Evolutionary conservation across 64 coral and sea anemone genomes (phyloP).

Genomic region (Porites lutea): DNA sequence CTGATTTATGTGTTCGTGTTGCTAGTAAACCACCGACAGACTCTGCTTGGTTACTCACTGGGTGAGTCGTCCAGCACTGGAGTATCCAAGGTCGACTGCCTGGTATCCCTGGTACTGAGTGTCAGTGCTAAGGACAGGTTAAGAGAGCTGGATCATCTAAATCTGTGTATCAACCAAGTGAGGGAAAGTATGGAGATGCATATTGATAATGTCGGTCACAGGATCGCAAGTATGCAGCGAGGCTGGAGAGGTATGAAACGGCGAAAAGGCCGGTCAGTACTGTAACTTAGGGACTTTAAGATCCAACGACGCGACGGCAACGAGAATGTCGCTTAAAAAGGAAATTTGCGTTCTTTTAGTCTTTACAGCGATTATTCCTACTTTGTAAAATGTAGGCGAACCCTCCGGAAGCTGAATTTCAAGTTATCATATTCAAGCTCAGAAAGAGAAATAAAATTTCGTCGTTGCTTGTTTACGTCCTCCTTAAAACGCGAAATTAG

Average conservation of each 20-base stretch:
- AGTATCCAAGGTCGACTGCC: conserved; percentile 67
- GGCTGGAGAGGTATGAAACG: conserved; percentile 51
- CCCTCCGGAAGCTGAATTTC: too few relatives aligned
- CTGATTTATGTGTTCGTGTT: not conserved
- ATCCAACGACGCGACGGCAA: not conserved
- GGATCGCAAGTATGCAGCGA: conserved; percentile 51
- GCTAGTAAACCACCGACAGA: conserved; percentile 46
- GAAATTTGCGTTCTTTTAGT: too few relatives aligned
- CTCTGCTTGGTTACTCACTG: conserved; percentile 69
- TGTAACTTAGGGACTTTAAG: not conserved
- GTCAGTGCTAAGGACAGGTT: conserved; percentile 55
- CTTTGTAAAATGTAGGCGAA: too few relatives aligned
- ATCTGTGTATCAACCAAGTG: conserved; percentile 33
- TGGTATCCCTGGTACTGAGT: conserved; percentile 75
- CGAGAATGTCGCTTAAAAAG: too few relatives aligned
- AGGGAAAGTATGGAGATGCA: conserved; percentile 37
- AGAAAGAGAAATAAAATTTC: too few relatives aligned
- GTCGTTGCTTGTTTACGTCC: too few relatives aligned
- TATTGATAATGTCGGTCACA: conserved; percentile 63
- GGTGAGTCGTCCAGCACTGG: conserved; percentile 37
- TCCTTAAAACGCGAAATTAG: too few relatives aligned
- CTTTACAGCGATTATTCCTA: too few relatives aligned
- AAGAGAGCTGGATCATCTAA: conserved; percentile 46
- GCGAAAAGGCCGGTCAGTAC: not conserved
- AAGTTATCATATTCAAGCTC: too few relatives aligned